Conservation (phyloP, 2,888 invertebrate species). For the Bhutanitis thaidina region DNA sequence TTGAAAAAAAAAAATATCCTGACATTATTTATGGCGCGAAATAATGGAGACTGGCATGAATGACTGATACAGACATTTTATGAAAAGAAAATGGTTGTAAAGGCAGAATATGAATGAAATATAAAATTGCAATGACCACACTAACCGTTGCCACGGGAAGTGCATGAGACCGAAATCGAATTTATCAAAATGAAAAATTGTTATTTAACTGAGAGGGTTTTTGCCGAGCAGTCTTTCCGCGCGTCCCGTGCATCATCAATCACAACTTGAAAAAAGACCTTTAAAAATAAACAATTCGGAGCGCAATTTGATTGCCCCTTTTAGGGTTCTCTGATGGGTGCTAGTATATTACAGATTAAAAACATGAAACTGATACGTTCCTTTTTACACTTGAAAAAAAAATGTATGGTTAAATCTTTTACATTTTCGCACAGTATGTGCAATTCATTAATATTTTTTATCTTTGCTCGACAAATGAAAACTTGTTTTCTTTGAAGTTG, state of each 20-base stretch:
- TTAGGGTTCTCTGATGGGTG: constrained; percentile 3
- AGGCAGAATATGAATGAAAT: constrained; percentile 16
- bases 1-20: constrained; percentile 14
- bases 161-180: constrained; percentile 37
- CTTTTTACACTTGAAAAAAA: no score
- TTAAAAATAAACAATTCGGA: constrained; percentile 46
- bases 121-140: constrained; percentile 17
- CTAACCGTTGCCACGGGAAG: constrained; percentile 23
- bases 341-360: no score
- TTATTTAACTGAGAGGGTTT: constrained; percentile 51
- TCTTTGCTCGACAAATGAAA: no score
- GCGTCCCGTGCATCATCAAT: constrained; percentile 48
- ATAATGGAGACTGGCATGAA: constrained; percentile 17
- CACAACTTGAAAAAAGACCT: constrained; percentile 43
- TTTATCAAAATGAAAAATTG: constrained; percentile 63
- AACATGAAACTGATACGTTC: no score
- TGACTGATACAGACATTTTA: constrained; percentile 15
- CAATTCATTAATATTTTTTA: no score
- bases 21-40: constrained; percentile 20
- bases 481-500: no score
- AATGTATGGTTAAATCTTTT: no score
- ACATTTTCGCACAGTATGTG: no score
- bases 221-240: constrained; percentile 43
- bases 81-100: constrained; percentile 16
- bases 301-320: constrained; percentile 35